Conservation (phyloP, 2,113 vertebrate genomes). For the Cromileptes altivelis region DNA sequence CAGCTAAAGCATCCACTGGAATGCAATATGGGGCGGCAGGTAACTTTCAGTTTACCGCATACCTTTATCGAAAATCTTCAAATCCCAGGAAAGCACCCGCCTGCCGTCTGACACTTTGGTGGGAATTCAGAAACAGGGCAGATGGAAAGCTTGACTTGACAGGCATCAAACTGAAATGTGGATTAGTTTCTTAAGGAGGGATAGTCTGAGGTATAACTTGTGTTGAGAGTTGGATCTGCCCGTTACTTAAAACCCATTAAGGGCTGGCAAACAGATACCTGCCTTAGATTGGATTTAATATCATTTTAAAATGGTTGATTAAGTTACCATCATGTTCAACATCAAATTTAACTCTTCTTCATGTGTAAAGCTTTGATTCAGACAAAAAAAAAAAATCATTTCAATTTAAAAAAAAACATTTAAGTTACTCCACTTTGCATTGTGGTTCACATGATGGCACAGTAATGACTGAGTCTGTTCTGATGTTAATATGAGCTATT, state of each 20-base stretch:
- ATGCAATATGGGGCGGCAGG: conserved; percentile 78
- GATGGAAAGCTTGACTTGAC: conserved; percentile 40
- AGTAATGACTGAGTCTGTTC: neutral
- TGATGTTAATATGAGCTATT: neutral
- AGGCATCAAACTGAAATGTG: conserved; percentile 45
- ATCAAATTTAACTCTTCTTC: neutral
- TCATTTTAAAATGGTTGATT: neutral
- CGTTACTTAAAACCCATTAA: neutral
- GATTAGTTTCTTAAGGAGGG: conserved; percentile 40
- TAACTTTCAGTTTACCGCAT: conserved; percentile 78
- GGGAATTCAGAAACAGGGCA: conserved; percentile 56
- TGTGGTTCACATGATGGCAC: neutral
- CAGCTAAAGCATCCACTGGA: conserved; percentile 73
- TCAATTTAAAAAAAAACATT: neutral
- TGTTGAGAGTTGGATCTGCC: conserved; percentile 1
- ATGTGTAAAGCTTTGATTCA: neutral
- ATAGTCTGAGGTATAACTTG: neutral
- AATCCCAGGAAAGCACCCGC: conserved; percentile 66
- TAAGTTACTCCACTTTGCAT: neutral
- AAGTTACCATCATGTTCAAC: neutral
- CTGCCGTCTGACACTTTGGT: conserved; percentile 64
- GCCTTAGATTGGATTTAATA: neutral
- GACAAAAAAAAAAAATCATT: neutral
- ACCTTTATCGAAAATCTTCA: conserved; percentile 78
- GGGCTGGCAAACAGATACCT: neutral